Percentiles rank a stretch among this genome's conserved stretches.
Evolutionary conservation across 2,797 vertebrate species (phyloP).

Genomic region (Typhlichthys eigenmanni): DNA sequence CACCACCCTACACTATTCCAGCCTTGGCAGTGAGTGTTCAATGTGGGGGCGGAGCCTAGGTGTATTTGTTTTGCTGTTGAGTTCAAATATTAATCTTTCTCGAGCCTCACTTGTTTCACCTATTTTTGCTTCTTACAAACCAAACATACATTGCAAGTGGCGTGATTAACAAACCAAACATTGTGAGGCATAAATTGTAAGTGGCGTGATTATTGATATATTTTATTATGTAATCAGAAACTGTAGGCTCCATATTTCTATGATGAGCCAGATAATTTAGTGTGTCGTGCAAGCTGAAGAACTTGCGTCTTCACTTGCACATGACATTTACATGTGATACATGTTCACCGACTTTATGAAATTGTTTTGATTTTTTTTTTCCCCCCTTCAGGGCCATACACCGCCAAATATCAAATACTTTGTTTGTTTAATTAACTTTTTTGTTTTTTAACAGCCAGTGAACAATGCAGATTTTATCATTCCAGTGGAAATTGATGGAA

Average conservation of each 20-base stretch:
- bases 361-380: background rate
- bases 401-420: background rate
- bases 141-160: background rate
- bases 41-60: too few relatives aligned
- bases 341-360: background rate
- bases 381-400: background rate
- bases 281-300: slow-evolving; percentile 12
- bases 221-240: slow-evolving; percentile 44
- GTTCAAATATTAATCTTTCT: too few relatives aligned
- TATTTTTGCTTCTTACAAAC: too few relatives aligned
- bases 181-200: slow-evolving; percentile 45
- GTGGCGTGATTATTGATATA: slow-evolving; percentile 39
- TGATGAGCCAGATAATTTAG: slow-evolving; percentile 38
- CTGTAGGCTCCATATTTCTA: slow-evolving; percentile 31
- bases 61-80: too few relatives aligned
- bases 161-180: slow-evolving; percentile 30
- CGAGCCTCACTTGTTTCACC: too few relatives aligned
- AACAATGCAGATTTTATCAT: slow-evolving; percentile 99
- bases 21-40: too few relatives aligned
- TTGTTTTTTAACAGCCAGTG: slow-evolving; percentile 83
- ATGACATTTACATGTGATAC: slow-evolving; percentile 10
- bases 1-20: too few relatives aligned
- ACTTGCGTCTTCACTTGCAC: slow-evolving; percentile 11
- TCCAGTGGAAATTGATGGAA: slow-evolving; percentile 97
- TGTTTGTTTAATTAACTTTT: slow-evolving; percentile 28